Evolutionary conservation across 2,888 invertebrate species (phyloP).

Genomic region (Synergus umbraculus): DNA sequence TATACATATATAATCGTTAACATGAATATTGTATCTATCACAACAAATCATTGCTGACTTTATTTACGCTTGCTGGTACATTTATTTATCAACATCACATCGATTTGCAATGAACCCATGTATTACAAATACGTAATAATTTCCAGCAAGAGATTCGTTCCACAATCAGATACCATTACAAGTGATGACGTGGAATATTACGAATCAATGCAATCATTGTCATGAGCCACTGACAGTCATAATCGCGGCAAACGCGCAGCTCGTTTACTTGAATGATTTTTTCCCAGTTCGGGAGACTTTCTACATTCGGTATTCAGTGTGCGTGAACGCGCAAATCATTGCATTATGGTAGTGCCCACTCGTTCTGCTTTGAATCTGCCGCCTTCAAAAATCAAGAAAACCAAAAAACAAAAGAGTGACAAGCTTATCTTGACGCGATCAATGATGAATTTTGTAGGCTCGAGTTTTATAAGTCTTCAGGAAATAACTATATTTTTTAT

Average conservation of each 20-base stretch:
- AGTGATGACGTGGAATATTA: conserved; percentile 32
- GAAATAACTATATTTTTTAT: background rate
- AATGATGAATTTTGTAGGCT: background rate
- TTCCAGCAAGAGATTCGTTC: background rate
- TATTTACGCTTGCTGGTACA: conserved; percentile 27
- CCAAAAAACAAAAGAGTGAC: conserved; percentile 13
- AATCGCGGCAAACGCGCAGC: background rate
- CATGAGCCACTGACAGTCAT: conserved; percentile 24
- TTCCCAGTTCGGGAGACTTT: conserved; percentile 8
- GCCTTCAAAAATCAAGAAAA: background rate
- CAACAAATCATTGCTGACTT: conserved; percentile 21
- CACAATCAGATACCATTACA: background rate
- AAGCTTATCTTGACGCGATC: conserved; percentile 6
- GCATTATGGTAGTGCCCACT: conserved; percentile 3
- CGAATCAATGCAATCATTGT: conserved; percentile 38
- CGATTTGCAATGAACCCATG: conserved; percentile 1
- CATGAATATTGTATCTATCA: conserved; percentile 5
- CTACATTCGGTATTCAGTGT: background rate
- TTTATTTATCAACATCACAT: conserved; percentile 13
- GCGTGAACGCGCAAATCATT: conserved; percentile 23
- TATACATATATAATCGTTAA: background rate
- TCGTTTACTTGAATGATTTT: conserved; percentile 33
- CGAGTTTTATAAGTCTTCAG: background rate
- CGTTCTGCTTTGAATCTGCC: conserved; percentile 28
- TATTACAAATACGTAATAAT: conserved; percentile 33